Evolutionary conservation across 37 sponge, comb jelly and placozoan genomes (phyloP).

Genomic region (Ianthella basta): DNA sequence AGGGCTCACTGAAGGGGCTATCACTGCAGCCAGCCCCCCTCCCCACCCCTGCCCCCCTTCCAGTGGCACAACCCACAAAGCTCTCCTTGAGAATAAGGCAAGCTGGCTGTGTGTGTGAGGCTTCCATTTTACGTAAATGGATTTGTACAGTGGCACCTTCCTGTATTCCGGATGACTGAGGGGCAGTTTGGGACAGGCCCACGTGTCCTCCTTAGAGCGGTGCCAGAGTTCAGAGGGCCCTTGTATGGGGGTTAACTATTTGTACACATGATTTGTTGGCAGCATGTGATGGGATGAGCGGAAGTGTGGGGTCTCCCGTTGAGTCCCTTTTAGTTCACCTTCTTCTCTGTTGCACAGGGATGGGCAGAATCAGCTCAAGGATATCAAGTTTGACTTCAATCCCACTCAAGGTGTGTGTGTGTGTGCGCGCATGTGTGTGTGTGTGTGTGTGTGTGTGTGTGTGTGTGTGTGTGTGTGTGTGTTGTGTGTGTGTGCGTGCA

Average conservation of each 20-base stretch:
- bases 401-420: constrained; percentile 56
- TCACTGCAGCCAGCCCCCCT: not conserved
- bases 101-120: constrained; percentile 11
- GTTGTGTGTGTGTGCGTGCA: not conserved
- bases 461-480: not conserved
- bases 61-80: constrained; percentile 20
- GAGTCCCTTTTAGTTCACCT: too few species aligned
- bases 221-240: too few species aligned
- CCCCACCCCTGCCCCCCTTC: not conserved
- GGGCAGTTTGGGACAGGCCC: too few species aligned
- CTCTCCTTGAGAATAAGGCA: constrained; percentile 69
- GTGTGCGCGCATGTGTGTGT: not conserved
- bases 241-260: too few species aligned
- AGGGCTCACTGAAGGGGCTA: not conserved
- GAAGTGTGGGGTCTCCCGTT: too few species aligned
- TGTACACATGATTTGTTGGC: too few species aligned
- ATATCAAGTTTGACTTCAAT: constrained; percentile 85
- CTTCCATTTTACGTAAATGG: not conserved
- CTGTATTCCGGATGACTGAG: too few species aligned
- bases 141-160: too few species aligned
- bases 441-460: not conserved
- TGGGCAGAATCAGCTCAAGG: constrained; percentile 78
- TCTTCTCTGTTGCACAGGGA: too few species aligned
- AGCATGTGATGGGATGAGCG: too few species aligned
- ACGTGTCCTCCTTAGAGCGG: too few species aligned